Evolutionary conservation across 2,113 vertebrate genomes (phyloP), one percentile per base, ranked within the genome.

Genomic region (Sturnus vulgaris): DNA sequence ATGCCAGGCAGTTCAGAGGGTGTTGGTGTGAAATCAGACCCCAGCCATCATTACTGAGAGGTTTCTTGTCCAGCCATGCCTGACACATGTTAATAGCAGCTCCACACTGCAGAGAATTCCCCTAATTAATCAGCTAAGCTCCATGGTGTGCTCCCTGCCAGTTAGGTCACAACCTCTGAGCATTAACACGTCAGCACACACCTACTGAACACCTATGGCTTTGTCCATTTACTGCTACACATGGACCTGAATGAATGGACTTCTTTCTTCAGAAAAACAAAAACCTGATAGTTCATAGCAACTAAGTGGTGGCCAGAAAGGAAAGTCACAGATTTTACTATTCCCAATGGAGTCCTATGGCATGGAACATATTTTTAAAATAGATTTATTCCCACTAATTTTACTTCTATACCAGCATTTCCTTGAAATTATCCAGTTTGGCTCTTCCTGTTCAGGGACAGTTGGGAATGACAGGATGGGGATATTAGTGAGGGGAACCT

Each of bases 331-430:
- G 47, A 78, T 86, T 88, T 90, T 71, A 88, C 69, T 88, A 82
- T 35, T 76, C 94, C 64, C 68, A 56, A 0, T 35, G 63, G 90
- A 86, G 52, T 42, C 30, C 27, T 9, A 46, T 55, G 37, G 75
- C 79, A 90, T 73, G 86, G 85, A 94, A 92, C 60, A 92, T 56
- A 37, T 35, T 92, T 91, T 93, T 37, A 9, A 92, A 91, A 97
- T 78, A 96, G 86, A 83, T 75, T 71, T 86, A 86, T 92, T 94
- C 64, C 68, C 52, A 28, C 9, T 71, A 31, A 39, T 83, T 91
- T 84, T 75, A 80, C 20, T 61, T 75, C 8, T 20, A 53, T 52
- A 71, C 30, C 47, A 66, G 33, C 49, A 63, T 52, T 95, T 92
- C 52, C 80, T 93, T 93, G 86, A 78, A 88, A 68, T 40, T 20